Conservation (phyloP, 2,888 invertebrate genomes). For the Lypha dubia region DNA sequence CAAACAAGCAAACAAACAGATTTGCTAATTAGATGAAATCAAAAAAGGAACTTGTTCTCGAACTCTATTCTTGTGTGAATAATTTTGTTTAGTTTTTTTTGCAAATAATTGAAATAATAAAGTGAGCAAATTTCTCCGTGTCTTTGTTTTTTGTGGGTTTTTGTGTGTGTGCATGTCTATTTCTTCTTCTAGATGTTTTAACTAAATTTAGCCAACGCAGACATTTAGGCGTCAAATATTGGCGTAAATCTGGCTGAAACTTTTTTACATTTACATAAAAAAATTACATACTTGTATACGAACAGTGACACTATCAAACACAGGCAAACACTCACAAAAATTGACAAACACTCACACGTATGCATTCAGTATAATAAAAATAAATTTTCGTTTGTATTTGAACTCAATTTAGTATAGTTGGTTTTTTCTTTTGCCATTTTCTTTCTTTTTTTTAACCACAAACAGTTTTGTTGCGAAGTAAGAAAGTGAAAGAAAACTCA, state of each 20-base stretch:
- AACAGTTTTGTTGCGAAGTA: conserved; percentile 7
- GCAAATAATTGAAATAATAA: conserved; percentile 45
- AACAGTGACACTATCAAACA: not conserved
- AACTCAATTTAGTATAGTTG: conserved; percentile 47
- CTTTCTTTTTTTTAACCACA: conserved; percentile 25
- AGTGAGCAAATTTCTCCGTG: conserved; percentile 33
- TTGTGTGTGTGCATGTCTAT: conserved; percentile 1
- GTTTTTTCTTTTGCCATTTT: not conserved
- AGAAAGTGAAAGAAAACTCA: conserved; percentile 15
- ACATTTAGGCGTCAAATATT: conserved; percentile 73
- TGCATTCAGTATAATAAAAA: conserved; percentile 30
- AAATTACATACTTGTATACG: conserved; percentile 25
- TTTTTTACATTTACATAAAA: conserved; percentile 43
- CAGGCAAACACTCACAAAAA: not conserved
- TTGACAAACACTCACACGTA: conserved; percentile 5
- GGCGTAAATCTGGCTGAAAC: conserved; percentile 65
- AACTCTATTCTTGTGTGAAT: conserved; percentile 33
- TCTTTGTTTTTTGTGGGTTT: not conserved
- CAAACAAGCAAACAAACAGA: conserved; percentile 20
- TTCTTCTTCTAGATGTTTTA: conserved; percentile 38
- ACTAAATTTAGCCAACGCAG: conserved; percentile 71
- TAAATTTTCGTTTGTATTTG: conserved; percentile 42
- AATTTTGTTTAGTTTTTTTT: no score
- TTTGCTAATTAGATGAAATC: conserved; percentile 47
- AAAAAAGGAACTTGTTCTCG: conserved; percentile 40